A percentile compares a stretch with the other conserved stretches of the same genome.
These are phyloP conservation scores for Willowsia nigromaculata DNA, from an alignment of 2,888 invertebrate species.

Conservation along the genomic window DNA sequence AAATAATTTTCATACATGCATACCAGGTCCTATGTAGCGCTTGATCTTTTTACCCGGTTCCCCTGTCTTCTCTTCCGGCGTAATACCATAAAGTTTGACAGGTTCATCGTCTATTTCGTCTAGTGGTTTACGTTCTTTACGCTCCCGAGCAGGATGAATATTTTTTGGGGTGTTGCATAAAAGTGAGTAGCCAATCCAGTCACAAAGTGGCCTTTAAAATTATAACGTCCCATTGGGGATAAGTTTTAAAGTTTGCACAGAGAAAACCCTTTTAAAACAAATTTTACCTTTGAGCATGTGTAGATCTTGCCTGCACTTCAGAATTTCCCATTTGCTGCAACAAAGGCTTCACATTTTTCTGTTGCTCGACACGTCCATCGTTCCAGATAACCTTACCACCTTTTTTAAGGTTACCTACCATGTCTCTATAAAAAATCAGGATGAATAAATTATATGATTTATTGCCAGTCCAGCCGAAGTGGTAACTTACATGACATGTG, in stretches of 20 bases:
- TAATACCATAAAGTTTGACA: background rate
- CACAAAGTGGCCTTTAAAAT: slow-evolving; percentile 34
- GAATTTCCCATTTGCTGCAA: slow-evolving; percentile 25
- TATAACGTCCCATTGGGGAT: too few species aligned
- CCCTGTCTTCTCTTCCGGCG: background rate
- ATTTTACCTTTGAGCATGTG: slow-evolving; percentile 21
- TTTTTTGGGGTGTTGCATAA: slow-evolving; percentile 16
- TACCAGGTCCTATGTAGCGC: background rate
- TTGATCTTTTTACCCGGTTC: background rate
- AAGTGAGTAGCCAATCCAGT: slow-evolving; percentile 38
- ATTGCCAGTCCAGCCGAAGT: background rate
- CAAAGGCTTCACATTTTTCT: background rate
- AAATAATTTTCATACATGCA: background rate
- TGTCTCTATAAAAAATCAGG: background rate
- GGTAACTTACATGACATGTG: slow-evolving; percentile 37
- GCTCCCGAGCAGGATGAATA: background rate
- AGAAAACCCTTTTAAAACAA: too few species aligned
- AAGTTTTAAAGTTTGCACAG: background rate
- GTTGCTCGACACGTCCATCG: slow-evolving; percentile 42
- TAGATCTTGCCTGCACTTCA: slow-evolving; percentile 47
- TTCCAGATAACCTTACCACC: slow-evolving; percentile 22
- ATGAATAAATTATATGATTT: background rate
- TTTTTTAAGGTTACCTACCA: background rate
- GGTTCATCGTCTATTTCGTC: slow-evolving; percentile 26
- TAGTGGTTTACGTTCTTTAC: background rate